Percentiles rank a stretch among this genome's conserved stretches.
Evolutionary conservation across 2,888 invertebrate genomes (phyloP).

Genomic region (Ectemnius continuus): DNA sequence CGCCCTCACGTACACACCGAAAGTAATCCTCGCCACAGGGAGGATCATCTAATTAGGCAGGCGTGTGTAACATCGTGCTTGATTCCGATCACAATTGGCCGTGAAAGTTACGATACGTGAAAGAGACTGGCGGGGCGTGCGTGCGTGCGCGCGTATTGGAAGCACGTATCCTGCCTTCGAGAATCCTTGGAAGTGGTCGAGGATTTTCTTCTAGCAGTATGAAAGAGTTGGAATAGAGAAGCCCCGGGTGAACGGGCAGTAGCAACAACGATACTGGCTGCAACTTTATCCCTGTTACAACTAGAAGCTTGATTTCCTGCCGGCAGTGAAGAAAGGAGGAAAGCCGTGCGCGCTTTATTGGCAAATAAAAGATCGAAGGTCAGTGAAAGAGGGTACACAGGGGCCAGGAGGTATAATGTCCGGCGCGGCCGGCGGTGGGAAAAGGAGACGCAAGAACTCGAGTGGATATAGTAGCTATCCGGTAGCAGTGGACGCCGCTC

Average conservation of each 20-base stretch:
- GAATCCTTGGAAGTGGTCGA: neutral
- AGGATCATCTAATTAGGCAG: neutral
- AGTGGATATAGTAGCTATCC: too few relatives aligned
- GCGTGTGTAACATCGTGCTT: neutral
- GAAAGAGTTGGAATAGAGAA: neutral
- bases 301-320: neutral
- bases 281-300: neutral
- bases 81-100: constrained; percentile 1
- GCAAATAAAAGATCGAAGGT: neutral
- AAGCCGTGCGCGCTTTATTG: neutral
- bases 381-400: neutral
- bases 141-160: neutral
- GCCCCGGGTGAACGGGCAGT: neutral
- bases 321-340: neutral
- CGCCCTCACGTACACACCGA: neutral
- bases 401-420: neutral
- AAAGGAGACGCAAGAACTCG: too few relatives aligned
- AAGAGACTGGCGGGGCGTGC: too few relatives aligned
- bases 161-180: neutral
- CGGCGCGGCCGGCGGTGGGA: too few relatives aligned
- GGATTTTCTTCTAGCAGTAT: neutral
- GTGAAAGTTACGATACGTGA: neutral
- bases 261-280: neutral
- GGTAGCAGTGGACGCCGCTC: too few relatives aligned
- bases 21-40: neutral